A percentile compares a stretch with the other conserved stretches of the same genome.
These are phyloP conservation scores for Mesoclemmys tuberculata DNA, from an alignment of 2,113 vertebrate genomes.

Conservation along the genomic window DNA sequence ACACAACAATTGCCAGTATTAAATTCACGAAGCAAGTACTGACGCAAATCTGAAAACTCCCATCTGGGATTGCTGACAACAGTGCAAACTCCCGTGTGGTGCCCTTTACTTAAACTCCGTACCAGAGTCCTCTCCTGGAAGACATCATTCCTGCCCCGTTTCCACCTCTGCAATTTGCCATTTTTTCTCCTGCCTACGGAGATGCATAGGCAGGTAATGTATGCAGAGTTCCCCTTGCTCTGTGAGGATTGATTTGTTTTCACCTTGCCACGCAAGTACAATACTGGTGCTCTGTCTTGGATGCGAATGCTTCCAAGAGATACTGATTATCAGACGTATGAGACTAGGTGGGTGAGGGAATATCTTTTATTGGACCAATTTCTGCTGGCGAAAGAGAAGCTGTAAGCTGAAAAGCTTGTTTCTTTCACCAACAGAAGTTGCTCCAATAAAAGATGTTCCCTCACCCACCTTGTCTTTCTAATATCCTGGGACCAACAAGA, in stretches of 20 bases:
- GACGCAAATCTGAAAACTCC: neutral
- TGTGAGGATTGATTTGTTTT: neutral
- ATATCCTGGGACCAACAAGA: neutral
- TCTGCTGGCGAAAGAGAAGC: neutral
- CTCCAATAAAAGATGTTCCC: neutral
- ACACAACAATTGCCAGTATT: neutral
- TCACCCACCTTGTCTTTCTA: neutral
- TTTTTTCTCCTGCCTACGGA: no score
- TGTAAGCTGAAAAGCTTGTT: neutral
- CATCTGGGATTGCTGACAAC: fast-evolving
- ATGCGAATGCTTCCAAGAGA: neutral
- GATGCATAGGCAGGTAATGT: neutral
- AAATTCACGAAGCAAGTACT: neutral
- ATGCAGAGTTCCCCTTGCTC: neutral
- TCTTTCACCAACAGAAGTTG: neutral
- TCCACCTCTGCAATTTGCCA: no score
- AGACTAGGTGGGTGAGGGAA: neutral
- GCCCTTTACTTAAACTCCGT: no score
- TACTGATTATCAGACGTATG: neutral
- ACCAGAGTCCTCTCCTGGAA: no score
- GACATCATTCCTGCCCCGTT: no score
- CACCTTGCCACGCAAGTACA: neutral
- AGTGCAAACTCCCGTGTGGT: neutral
- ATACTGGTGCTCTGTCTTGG: neutral
- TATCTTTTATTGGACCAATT: neutral